Conservation (phyloP, 2,113 vertebrate genomes). For the Elgaria multicarinata region DNA sequence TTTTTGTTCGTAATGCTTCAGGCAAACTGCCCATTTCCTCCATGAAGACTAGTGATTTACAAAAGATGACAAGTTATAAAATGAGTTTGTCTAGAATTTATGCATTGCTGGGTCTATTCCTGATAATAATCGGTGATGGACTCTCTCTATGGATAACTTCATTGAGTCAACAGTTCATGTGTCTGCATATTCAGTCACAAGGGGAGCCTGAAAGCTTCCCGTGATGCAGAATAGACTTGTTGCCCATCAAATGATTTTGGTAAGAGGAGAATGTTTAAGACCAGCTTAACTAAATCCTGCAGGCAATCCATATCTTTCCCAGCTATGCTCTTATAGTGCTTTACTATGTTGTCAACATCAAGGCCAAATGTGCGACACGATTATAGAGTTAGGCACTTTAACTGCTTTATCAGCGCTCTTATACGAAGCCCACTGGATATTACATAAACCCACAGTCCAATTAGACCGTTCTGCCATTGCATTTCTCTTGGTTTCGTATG, state of each 20-base stretch:
- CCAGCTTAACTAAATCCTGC: background rate
- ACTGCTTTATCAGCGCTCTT: background rate
- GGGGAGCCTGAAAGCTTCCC: background rate
- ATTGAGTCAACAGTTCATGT: slow-evolving; percentile 41
- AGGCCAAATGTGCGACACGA: background rate
- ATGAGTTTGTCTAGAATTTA: slow-evolving; percentile 53
- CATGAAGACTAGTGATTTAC: slow-evolving; percentile 49
- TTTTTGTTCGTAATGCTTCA: slow-evolving; percentile 29
- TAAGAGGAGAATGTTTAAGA: slow-evolving; percentile 19
- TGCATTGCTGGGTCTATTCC: slow-evolving; percentile 41
- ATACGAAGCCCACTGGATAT: background rate
- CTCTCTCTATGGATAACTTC: slow-evolving; percentile 48
- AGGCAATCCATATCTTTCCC: background rate
- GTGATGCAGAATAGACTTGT: background rate
- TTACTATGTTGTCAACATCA: background rate
- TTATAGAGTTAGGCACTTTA: background rate
- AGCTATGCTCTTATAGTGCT: background rate
- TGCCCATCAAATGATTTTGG: background rate
- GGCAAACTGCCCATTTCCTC: slow-evolving; percentile 38
- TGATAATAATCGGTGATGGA: slow-evolving; percentile 52
- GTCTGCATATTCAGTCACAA: slow-evolving; percentile 21
- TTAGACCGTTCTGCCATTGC: background rate
- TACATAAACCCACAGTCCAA: background rate
- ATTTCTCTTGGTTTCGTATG: background rate
- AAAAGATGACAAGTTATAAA: slow-evolving; percentile 56